Evolutionary conservation across 2,113 vertebrate genomes (phyloP), one percentile per base, ranked within the genome.

Genomic region (Seriola rivoliana): DNA sequence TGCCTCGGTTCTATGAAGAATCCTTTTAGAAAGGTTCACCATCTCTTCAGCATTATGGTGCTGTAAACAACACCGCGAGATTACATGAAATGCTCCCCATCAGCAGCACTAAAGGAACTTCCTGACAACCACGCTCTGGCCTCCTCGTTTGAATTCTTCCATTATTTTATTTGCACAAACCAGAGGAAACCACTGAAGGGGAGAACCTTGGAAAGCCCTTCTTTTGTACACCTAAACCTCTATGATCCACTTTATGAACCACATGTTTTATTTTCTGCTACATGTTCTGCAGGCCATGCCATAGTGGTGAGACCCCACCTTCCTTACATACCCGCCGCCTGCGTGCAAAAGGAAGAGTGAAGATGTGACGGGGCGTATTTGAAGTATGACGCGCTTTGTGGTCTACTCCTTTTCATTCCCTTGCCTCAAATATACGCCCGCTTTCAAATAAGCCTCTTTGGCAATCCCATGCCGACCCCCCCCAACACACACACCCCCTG

Each of bases 281-380:
- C 82, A 40, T 70, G 85, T 78, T 88, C 74, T 74, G 66, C 82
- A 59, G 78, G 75, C 72, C 87, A 52, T 88, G 87, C 89, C 93
- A 82, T 5, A 76, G 79, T 29, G 88, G 82, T 66, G 92, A 91
- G 76, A 78, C 40, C 80, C 90, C 87, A 84, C 90, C 90, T 79
- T 54, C 84, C 74, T 81, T 69, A 80, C 54, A 75, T 54, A 78
- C 90, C 80, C 57, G 13, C 82, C 82, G 75, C 83, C 76, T 66
- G 84, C 78, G 25, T 81, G 86, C 76, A 90, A 21, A 80, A 75
- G 70, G 82, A 85, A 82, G 89, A 95, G 94, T 92, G 86, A 95
- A 96, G 91, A 95, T 93, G 93, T 95, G 95, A 95, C 90, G 94
- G 90, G 90, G 91, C 95, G 95, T 95, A 94, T 95, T 95, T 94